Conservation (phyloP, 2,113 vertebrate species). For the Campylomormyrus numenius region DNA sequence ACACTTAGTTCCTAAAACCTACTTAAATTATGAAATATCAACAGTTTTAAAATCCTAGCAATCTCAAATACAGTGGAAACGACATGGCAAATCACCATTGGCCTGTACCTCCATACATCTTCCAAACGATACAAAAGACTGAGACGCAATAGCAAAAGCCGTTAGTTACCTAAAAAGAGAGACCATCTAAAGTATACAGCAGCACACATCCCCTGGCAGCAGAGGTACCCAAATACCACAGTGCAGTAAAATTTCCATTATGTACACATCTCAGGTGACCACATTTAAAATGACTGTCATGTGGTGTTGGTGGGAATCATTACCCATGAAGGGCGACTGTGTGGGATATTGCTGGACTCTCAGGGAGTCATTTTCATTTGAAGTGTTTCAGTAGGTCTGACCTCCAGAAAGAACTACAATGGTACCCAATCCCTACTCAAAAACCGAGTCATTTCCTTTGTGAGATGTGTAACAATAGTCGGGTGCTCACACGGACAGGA, state of each 20-base stretch:
- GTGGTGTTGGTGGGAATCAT: not conserved
- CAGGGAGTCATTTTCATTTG: not conserved
- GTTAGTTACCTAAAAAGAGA: not conserved
- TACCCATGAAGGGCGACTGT: not conserved
- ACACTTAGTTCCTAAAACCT: not conserved
- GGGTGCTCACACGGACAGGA: no score
- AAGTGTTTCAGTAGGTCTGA: not conserved
- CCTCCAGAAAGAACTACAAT: not conserved
- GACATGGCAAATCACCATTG: not conserved
- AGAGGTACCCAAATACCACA: not conserved
- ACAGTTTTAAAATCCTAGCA: not conserved
- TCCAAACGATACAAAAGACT: not conserved
- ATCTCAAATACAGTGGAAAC: not conserved
- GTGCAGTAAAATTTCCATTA: not conserved
- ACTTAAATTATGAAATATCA: not conserved
- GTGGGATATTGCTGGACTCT: not conserved
- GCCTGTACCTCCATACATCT: not conserved
- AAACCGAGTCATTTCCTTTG: not conserved
- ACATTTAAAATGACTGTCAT: not conserved
- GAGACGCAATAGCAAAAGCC: not conserved
- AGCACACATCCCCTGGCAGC: not conserved
- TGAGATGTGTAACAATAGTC: not conserved
- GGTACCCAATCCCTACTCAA: not conserved
- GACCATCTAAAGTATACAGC: not conserved
- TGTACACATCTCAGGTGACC: not conserved